Evolutionary conservation across 2,113 vertebrate genomes (phyloP), one percentile per base, ranked within the genome.

Genomic region (Symphodus melops): DNA sequence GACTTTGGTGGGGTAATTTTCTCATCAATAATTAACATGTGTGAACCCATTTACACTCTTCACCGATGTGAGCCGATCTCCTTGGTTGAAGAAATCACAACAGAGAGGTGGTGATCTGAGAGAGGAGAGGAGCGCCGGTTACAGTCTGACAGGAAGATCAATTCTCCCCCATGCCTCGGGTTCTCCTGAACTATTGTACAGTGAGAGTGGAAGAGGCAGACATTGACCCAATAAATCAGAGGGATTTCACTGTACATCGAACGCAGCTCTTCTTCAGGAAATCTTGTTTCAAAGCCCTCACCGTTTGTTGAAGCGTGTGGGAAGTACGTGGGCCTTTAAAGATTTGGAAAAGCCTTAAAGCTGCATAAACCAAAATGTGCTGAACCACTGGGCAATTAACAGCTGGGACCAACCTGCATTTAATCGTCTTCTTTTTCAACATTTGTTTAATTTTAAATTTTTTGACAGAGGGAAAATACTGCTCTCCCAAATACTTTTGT

Each of bases 11-110:
- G 77, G 72, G 81, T 82, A 72, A 78, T 85, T 82, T 89, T 79
- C 79, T 82, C 81, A 89, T 91, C 72, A 89, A 91, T 91, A 82
- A 91, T 89, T 70, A 73, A 87, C 75, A 53, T 52, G 76, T 89
- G 69, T 86, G 67, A 89, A 78, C 77, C 83, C 78, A 81, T 87
- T 86, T 84, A 73, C 69, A 74, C 81, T 81, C 82, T n/a, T 80
- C 75, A 67, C 72, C 67, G 10, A 10, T 46, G 67, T 79, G 81
- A 89, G 75, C 71, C 55, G 81, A 86, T 73, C 78, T 88, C 60
- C 72, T 62, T 1, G 23, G 66, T 17, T 62, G 60, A 54, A 49
- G 65, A 55, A 83, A 82, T 79, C 66, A 56, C 70, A 68, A 68
- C 69, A 75, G 71, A 72, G 56, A 72, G 68, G 74, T 14, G 58